Evolutionary conservation across 2,888 invertebrate species (phyloP), one percentile per base, ranked within the genome.

Genomic region (Melipona bicolor): DNA sequence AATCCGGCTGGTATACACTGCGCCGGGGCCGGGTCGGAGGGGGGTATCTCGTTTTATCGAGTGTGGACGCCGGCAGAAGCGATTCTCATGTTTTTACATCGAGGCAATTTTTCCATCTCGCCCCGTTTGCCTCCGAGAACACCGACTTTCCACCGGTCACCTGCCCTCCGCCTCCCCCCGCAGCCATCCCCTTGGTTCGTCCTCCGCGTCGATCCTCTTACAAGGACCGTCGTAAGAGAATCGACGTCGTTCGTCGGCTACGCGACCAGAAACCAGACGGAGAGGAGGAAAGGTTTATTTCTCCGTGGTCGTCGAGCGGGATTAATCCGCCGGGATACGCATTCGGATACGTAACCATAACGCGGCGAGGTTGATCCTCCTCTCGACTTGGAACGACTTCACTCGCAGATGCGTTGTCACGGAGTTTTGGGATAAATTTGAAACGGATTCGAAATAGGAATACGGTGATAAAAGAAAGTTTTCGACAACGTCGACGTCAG

Each of bases 1-100:
- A 88, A 90, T 90, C 91, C 88, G 3, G 27, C 91, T 43, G 43
- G 90, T 88, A 89, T 89, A 43, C 0, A 43, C 88, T 81, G 87
- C 88, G 61, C 49, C 77, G 74, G 83, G 79, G 27, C 79, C 88
- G 82, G 88, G 90, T 43, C 43, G 43, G 1, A 43, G 43, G 43
- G 43, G 43, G 43, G 43, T 43, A 43, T 43, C 90, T 92, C 93
- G 91, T 93, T 94, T 94, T 93, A 94, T 94, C 90, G 94, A 93
- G 93, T 92, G 92, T 90, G 91, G 91, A 92, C 91, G 92, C 88
- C 90, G 90, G 91, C 43, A 91, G 92, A 91, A 92, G 88, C 91
- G 92, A 92, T 93, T 92, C 94, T 94, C 94, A 94, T 94, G 94
- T 94, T 94, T 94, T 94, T 94, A 94, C 94, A 94, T 94, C 93